phyloP scores from a whole-genome alignment of 2,888 invertebrate genomes.

The Alsophila aescularia region DNA sequence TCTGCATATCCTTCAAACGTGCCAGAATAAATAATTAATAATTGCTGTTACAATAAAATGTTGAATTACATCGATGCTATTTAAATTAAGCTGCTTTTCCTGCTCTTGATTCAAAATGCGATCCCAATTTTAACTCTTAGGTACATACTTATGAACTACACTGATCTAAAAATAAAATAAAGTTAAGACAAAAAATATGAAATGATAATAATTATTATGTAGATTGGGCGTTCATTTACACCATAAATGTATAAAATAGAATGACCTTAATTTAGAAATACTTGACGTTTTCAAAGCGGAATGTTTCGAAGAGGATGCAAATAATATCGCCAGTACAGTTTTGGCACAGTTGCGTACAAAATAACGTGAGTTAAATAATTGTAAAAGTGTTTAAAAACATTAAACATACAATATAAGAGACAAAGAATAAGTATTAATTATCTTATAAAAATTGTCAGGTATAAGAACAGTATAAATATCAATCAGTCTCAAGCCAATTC shows the following conservation, averaged over 20 bases:
- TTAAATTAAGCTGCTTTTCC: not conserved
- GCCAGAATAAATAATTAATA: no score
- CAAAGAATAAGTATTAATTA: conserved; percentile 45
- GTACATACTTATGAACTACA: conserved; percentile 7
- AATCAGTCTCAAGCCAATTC: conserved; percentile 79
- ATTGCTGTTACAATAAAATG: no score
- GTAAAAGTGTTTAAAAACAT: conserved; percentile 29
- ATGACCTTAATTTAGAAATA: not conserved
- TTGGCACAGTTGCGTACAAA: conserved; percentile 51
- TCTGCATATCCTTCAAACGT: no score
- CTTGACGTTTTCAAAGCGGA: not conserved
- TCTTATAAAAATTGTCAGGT: conserved; percentile 57
- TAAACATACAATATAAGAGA: conserved; percentile 36
- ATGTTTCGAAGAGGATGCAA: not conserved
- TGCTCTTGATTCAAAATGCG: conserved; percentile 1
- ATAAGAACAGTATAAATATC: conserved; percentile 65
- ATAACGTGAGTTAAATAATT: conserved; percentile 20
- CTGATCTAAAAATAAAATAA: not conserved
- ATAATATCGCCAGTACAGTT: conserved; percentile 43
- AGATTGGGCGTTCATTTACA: not conserved
- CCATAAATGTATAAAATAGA: not conserved
- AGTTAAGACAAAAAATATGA: not conserved
- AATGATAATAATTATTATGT: not conserved
- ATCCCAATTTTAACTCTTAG: conserved; percentile 2
- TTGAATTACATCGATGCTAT: no score